Evolutionary conservation across 2,113 vertebrate species (phyloP).

Genomic region (Scartelaos histophorus): DNA sequence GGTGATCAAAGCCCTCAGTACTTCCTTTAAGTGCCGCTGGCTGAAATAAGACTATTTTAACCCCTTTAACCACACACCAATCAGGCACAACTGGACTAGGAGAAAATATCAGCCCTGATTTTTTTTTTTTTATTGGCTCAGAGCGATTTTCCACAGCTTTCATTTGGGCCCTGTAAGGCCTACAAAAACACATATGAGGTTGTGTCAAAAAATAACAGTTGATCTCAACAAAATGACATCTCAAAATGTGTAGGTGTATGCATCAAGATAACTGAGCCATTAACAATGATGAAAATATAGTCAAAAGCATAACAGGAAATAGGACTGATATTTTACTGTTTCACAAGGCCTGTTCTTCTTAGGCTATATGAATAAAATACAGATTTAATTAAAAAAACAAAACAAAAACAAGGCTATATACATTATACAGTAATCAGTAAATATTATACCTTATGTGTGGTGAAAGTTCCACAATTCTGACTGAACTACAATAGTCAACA

Average conservation of each 20-base stretch:
- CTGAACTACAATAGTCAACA: too few relatives aligned
- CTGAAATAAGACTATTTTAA: conserved; percentile 62
- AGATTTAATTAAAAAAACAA: too few relatives aligned
- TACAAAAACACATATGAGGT: not conserved
- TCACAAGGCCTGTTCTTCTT: too few relatives aligned
- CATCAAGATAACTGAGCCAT: not conserved
- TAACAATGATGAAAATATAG: not conserved
- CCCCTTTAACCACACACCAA: conserved; percentile 54
- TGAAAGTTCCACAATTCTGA: too few relatives aligned
- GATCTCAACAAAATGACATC: too few relatives aligned
- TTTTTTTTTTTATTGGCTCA: not conserved
- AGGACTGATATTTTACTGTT: not conserved
- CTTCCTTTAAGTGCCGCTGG: conserved; percentile 52
- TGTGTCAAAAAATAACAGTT: not conserved
- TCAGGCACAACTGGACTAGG: conserved; percentile 13
- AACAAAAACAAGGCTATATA: too few relatives aligned
- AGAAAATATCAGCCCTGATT: not conserved
- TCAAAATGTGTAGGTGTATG: too few relatives aligned
- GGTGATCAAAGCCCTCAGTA: conserved; percentile 60
- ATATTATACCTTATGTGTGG: not conserved
- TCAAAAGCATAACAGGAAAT: not conserved
- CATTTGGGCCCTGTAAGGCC: not conserved
- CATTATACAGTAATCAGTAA: too few relatives aligned
- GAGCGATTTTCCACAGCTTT: not conserved
- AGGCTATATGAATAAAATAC: too few relatives aligned